Evolutionary conservation across 2,888 invertebrate genomes (phyloP).

Genomic region (Artemia sinica): DNA sequence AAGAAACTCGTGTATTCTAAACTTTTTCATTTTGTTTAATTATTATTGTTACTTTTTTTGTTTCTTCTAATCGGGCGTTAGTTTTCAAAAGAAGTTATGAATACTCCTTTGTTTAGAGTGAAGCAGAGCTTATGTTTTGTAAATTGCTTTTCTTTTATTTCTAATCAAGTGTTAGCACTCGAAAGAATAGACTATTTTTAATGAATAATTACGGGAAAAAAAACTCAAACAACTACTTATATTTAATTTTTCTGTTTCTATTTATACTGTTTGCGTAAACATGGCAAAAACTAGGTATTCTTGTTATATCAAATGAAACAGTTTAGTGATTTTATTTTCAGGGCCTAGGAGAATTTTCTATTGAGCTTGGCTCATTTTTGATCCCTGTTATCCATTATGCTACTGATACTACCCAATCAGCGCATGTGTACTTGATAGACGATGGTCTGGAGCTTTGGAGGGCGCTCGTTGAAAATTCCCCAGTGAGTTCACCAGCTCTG

Average conservation of each 20-base stretch:
- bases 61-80: too few relatives aligned
- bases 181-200: too few relatives aligned
- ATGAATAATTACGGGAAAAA: too few relatives aligned
- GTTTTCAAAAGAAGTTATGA: too few relatives aligned
- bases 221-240: too few relatives aligned
- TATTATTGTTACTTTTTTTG: too few relatives aligned
- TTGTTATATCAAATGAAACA: background rate
- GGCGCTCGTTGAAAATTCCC: constrained; percentile 58
- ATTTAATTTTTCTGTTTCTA: background rate
- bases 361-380: constrained; percentile 37
- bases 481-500: constrained; percentile 43
- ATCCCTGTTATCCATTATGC: constrained; percentile 49
- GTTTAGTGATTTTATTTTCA: constrained; percentile 26
- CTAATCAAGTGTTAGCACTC: too few relatives aligned
- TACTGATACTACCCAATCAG: constrained; percentile 55
- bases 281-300: background rate
- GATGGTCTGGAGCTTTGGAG: constrained; percentile 83
- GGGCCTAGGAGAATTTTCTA: constrained; percentile 38
- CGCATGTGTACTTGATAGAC: constrained; percentile 72
- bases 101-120: too few relatives aligned
- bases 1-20: too few relatives aligned
- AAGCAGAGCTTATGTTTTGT: too few relatives aligned
- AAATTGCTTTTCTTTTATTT: too few relatives aligned
- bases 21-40: too few relatives aligned
- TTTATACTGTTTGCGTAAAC: background rate